Conservation (phyloP, 2,113 vertebrate genomes). For the Ceyx cyanopectus region DNA sequence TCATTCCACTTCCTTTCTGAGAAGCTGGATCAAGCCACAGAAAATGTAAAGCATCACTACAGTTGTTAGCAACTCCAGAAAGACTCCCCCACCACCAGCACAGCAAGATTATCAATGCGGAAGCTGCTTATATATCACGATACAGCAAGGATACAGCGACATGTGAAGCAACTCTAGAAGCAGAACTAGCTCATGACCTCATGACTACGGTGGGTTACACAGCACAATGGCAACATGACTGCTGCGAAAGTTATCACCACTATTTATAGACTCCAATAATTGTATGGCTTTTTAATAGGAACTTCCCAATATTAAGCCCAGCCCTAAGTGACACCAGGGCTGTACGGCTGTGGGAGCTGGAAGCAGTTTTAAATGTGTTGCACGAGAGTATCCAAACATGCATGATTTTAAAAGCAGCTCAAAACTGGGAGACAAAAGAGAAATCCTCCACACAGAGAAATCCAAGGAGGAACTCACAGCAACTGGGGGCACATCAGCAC, state of each 20-base stretch:
- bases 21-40: background rate
- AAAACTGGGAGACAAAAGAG: background rate
- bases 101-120: background rate
- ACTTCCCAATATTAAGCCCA: background rate
- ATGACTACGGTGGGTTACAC: background rate
- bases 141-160: background rate
- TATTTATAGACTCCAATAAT: constrained; percentile 19
- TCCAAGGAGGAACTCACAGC: background rate
- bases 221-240: background rate
- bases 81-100: background rate
- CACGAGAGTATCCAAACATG: background rate
- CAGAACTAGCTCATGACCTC: background rate
- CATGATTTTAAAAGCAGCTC: background rate
- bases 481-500: too few relatives aligned
- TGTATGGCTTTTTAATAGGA: background rate
- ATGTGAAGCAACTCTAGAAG: background rate
- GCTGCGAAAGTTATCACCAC: background rate
- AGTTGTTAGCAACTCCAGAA: background rate
- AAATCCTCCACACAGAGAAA: background rate
- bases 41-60: background rate
- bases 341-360: background rate
- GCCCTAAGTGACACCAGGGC: background rate
- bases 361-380: background rate
- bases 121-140: background rate
- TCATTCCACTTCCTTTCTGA: background rate